Conservation (phyloP, 1,140 invertebrate species). For the Halesus radiatus region DNA sequence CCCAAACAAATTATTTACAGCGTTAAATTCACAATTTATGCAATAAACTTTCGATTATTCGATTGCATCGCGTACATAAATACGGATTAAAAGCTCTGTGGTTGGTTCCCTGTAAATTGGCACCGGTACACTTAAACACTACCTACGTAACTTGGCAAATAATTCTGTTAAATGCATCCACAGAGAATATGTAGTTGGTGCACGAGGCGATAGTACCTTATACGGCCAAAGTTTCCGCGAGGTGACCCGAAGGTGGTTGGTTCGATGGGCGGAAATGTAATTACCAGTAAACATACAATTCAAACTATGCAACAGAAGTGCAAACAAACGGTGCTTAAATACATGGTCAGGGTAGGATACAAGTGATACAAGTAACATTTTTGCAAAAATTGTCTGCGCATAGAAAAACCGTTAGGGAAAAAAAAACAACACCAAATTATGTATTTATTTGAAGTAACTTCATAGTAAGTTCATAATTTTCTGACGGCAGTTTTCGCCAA, state of each 20-base stretch:
- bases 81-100: not conserved
- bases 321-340: not conserved
- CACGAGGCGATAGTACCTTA: not conserved
- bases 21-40: not conserved
- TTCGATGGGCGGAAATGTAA: not conserved
- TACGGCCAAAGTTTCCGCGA: not conserved
- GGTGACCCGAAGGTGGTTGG: not conserved
- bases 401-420: too few species aligned
- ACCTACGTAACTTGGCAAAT: not conserved
- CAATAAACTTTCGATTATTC: not conserved
- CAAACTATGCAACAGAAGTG: slow-evolving; percentile 3
- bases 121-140: not conserved
- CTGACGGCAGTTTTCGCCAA: too few species aligned
- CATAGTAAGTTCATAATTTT: too few species aligned
- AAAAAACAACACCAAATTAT: too few species aligned
- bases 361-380: not conserved
- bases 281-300: slow-evolving; percentile 21
- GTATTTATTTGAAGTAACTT: too few species aligned
- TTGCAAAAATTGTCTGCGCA: too few species aligned
- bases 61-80: not conserved
- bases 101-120: not conserved
- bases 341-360: not conserved
- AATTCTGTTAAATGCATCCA: not conserved
- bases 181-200: too few species aligned
- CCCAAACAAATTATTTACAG: not conserved